phyloP scores from a whole-genome alignment of 1,140 invertebrate species.

The Pseudomyrmex gracilis region DNA sequence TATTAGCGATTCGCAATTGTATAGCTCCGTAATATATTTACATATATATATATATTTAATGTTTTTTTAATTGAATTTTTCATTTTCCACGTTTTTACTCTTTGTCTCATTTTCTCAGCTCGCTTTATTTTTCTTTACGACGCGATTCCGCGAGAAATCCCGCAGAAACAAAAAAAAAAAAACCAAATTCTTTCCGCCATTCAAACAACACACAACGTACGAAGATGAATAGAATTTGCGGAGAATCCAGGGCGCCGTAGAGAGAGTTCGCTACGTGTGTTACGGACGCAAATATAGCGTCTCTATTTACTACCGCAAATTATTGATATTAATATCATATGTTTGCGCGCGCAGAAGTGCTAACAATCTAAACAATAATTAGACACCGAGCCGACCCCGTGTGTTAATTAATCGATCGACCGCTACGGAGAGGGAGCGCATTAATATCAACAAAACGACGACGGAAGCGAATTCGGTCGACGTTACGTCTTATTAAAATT shows the following conservation, averaged over 20 bases:
- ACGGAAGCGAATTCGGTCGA: slow-evolving; percentile 10
- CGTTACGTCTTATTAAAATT: background rate
- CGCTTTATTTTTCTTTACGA: background rate
- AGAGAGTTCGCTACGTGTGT: slow-evolving; percentile 15
- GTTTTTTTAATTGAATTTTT: background rate
- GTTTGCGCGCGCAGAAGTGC: slow-evolving; percentile 61
- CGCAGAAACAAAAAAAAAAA: background rate
- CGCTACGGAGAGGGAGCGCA: background rate
- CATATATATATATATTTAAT: background rate
- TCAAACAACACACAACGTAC: background rate
- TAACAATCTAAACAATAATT: slow-evolving; percentile 68
- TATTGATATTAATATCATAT: slow-evolving; percentile 66
- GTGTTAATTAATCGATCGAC: slow-evolving; percentile 69
- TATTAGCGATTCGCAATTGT: background rate
- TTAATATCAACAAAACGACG: slow-evolving; percentile 37
- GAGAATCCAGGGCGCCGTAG: background rate
- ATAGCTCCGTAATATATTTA: background rate
- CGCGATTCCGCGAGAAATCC: background rate
- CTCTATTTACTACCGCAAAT: slow-evolving; percentile 67
- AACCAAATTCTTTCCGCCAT: background rate
- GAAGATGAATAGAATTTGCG: background rate
- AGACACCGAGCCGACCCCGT: slow-evolving; percentile 52
- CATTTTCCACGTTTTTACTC: background rate
- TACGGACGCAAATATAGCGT: slow-evolving; percentile 31
- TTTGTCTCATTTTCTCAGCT: background rate